phyloP scores from a whole-genome alignment of 2,888 invertebrate genomes.

The Patella depressa region DNA sequence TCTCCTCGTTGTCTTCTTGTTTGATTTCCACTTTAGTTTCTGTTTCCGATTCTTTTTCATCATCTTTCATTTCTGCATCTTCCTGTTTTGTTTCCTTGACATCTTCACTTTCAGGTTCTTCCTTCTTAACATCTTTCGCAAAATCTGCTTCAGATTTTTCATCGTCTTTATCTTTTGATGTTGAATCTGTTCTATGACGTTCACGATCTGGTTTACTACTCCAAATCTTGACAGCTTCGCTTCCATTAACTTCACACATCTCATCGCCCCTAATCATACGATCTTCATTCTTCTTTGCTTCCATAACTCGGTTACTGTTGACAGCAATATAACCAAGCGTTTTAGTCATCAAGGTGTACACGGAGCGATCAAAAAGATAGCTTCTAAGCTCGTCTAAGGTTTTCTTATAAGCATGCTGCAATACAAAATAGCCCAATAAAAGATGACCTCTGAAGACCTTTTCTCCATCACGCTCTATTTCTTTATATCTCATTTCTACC shows the following conservation, averaged over 20 bases:
- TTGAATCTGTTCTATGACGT: background rate
- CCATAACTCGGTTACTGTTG: background rate
- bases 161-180: background rate
- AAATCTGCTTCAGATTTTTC: background rate
- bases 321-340: conserved; percentile 6
- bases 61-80: background rate
- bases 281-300: conserved; percentile 4
- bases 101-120: background rate
- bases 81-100: conserved; percentile 1
- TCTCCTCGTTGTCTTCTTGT: background rate
- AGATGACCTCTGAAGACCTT: conserved; percentile 1
- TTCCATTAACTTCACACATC: conserved; percentile 1
- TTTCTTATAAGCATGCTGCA: background rate
- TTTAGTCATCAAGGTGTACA: background rate
- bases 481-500: background rate
- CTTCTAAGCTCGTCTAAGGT: background rate
- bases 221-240: conserved; percentile 6
- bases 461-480: background rate
- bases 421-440: background rate
- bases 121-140: background rate
- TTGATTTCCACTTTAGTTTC: background rate
- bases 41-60: background rate
- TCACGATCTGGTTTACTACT: background rate
- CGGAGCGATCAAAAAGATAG: background rate
- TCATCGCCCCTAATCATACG: background rate